Conservation (phyloP, 2,888 invertebrate genomes). For the Herminia tarsipennalis region DNA sequence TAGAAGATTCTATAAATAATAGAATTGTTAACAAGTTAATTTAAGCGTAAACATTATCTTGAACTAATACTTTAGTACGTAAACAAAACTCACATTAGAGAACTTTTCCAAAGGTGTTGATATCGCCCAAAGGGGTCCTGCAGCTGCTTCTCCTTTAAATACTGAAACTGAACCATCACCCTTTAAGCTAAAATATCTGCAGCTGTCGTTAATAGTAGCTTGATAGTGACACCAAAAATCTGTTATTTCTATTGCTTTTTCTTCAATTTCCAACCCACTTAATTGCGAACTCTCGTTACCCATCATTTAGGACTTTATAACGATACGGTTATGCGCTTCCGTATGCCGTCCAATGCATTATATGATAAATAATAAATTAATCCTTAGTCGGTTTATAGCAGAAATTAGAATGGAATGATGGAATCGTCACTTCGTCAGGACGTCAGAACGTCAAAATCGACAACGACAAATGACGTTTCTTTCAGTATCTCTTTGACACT, state of each 20-base stretch:
- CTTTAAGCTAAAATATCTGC: constrained; percentile 80
- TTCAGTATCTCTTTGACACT: too few species aligned
- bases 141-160: constrained; percentile 90
- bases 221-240: constrained; percentile 92
- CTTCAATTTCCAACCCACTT: constrained; percentile 90
- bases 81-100: constrained; percentile 87
- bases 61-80: background rate
- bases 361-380: too few species aligned
- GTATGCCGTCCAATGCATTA: background rate
- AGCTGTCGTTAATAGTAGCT: constrained; percentile 86
- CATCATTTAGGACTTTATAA: constrained; percentile 79
- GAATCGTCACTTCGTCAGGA: too few species aligned
- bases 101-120: constrained; percentile 91
- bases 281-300: constrained; percentile 91
- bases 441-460: too few species aligned
- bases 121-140: constrained; percentile 87
- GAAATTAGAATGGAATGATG: too few species aligned
- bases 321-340: constrained; percentile 1
- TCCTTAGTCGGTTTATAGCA: too few species aligned
- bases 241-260: constrained; percentile 90
- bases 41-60: constrained; percentile 6
- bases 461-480: too few species aligned
- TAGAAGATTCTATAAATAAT: constrained; percentile 90
- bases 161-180: constrained; percentile 88
- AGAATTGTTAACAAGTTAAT: constrained; percentile 10